Base-by-base conservation (phyloP, 2,888 invertebrate species). In the Dicyrtoma fusca region DNA sequence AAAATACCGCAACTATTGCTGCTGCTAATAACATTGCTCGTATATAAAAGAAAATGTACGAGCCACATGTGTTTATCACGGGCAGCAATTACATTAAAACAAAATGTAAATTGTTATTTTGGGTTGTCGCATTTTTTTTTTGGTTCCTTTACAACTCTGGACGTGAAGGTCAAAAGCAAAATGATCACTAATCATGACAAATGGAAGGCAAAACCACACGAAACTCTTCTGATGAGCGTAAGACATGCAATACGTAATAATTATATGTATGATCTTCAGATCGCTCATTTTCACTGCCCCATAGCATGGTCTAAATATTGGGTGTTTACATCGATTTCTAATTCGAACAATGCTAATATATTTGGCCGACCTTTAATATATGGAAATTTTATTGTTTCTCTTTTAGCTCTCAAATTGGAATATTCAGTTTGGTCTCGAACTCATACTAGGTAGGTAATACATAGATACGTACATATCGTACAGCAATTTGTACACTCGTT, bases 11-110 rank as follows among this genome's bases (percentile, higher is more conserved):
- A 34, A 34, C 34, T 34, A 34, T 53, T 53, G 53, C 17, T 21
- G 14, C 3, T 49, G 19, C 49, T 49, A 49, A 17, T 17, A 49
- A 17, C 14, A 49, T 17, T 3, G 3, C 49, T 17, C 49, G 49
- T 11, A 21, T 11, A 21, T 11, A 6, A 53, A 53, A 53, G 53
- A 21, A 17, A 53, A 53, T 17, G 14, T 14, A 23, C 23, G 57
- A 57, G 57, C 57, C 57, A 57, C 57, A 25, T 57, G 57, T 57
- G 57, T 57, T 21, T 57, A 25, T 25, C 26, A 25, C 25, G 49
- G n/a, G 14, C 19, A 49, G 5, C 19, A 17, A 49, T 17, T 49
- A 49, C 19, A 49, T 17, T 49, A 49, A 17, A 49, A 13, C 49
- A 49, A 49, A 49, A 34, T 14, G 49, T 17, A 49, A 57, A 57